Percentiles rank a stretch among this genome's conserved stretches.
These are phyloP conservation scores for Drosophila algonquin DNA, from an alignment of 2,888 invertebrate species.

Conservation along the genomic window DNA sequence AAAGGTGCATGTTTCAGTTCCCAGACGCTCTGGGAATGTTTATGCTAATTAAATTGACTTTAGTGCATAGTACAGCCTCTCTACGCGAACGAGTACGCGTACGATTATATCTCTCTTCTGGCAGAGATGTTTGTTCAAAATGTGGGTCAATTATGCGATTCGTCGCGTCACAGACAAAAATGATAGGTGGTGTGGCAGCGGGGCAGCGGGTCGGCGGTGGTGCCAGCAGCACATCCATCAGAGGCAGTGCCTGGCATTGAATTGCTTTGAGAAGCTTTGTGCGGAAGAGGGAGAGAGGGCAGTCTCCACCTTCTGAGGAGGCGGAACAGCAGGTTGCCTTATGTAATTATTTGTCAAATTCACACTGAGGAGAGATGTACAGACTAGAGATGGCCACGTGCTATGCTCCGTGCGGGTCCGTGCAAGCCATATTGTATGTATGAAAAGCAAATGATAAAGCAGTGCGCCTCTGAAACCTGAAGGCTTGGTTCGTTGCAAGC, in stretches of 20 bases:
- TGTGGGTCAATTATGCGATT: slow-evolving; percentile 81
- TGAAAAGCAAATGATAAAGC: no score
- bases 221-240: slow-evolving; percentile 63
- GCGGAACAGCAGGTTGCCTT: slow-evolving; percentile 66
- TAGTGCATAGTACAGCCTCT: slow-evolving; percentile 5
- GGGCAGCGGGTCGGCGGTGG: slow-evolving; percentile 6
- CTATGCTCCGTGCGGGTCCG: neutral
- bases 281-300: neutral
- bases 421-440: no score
- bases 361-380: slow-evolving; percentile 52
- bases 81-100: neutral
- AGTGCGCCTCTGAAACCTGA: no score
- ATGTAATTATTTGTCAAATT: slow-evolving; percentile 80
- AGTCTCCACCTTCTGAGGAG: neutral
- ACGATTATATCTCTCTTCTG: slow-evolving; percentile 12
- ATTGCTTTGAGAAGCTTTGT: slow-evolving; percentile 39
- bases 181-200: neutral
- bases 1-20: slow-evolving; percentile 60
- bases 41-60: slow-evolving; percentile 70
- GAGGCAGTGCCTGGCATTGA: slow-evolving; percentile 68
- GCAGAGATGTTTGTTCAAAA: slow-evolving; percentile 52
- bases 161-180: slow-evolving; percentile 66
- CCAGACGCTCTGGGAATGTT: slow-evolving; percentile 49
- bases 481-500: no score
- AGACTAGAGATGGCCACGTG: slow-evolving; percentile 70